Conservation (phyloP, 2,888 invertebrate species). For the Lomographa bimaculata region DNA sequence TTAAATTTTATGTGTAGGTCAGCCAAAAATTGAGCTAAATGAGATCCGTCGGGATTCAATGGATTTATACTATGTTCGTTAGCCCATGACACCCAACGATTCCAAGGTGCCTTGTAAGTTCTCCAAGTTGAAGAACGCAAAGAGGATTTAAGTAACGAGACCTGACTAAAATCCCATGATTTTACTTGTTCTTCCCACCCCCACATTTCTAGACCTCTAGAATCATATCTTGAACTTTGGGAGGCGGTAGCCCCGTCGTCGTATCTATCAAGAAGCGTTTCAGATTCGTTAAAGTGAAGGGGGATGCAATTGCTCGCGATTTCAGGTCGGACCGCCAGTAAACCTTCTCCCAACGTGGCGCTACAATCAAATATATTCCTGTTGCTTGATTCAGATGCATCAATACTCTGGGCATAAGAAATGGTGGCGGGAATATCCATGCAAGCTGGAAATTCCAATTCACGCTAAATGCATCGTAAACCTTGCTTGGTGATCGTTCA, state of each 20-base stretch:
- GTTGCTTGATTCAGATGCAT: constrained; percentile 26
- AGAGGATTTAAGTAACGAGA: constrained; percentile 13
- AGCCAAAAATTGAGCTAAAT: constrained; percentile 22
- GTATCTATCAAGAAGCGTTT: constrained; percentile 11
- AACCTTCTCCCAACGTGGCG: constrained; percentile 36
- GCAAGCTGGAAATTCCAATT: constrained; percentile 24
- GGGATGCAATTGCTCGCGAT: constrained; percentile 29
- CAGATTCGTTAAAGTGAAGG: constrained; percentile 23
- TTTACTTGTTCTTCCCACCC: constrained; percentile 23
- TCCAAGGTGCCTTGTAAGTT: constrained; percentile 28
- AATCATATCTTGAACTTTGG: constrained; percentile 24
- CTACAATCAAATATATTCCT: constrained; percentile 30
- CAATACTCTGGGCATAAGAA: constrained; percentile 18
- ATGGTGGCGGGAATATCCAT: constrained; percentile 29
- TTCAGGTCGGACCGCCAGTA: constrained; percentile 41
- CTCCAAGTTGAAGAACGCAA: constrained; percentile 11
- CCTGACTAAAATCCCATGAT: constrained; percentile 18
- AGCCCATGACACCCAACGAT: constrained; percentile 29
- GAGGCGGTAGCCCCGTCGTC: constrained; percentile 4
- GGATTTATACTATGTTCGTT: constrained; percentile 11
- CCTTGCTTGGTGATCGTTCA: constrained; percentile 6
- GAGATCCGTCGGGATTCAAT: constrained; percentile 3
- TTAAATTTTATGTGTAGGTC: constrained; percentile 13
- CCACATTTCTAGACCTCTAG: constrained; percentile 32
- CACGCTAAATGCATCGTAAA: constrained; percentile 7